A percentile compares a stretch with the other conserved stretches of the same genome.
phyloP scores from a whole-genome alignment of 2,888 invertebrate genomes.

The Agonopterix alstromeriana region DNA sequence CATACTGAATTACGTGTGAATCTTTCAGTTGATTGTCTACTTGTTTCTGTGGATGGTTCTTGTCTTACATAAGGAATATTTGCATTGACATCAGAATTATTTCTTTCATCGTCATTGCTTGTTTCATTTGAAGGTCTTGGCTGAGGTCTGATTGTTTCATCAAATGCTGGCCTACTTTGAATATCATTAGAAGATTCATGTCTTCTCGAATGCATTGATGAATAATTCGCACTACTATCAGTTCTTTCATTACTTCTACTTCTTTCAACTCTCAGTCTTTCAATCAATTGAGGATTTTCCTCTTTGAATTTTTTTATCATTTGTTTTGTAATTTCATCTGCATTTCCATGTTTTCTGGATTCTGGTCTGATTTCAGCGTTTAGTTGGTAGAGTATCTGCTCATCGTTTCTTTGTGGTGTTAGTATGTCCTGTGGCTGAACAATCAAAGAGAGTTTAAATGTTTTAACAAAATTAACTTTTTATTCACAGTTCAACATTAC shows the following conservation, averaged over 20 bases:
- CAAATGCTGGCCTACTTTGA: neutral
- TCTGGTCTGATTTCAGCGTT: slow-evolving; percentile 47
- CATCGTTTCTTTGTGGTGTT: slow-evolving; percentile 32
- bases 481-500: no score
- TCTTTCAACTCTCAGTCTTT: slow-evolving; percentile 28
- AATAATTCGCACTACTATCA: slow-evolving; percentile 20
- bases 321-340: slow-evolving; percentile 22
- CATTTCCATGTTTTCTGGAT: slow-evolving; percentile 30
- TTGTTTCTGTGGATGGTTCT: neutral
- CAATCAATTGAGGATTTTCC: slow-evolving; percentile 37
- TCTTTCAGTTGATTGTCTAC: neutral
- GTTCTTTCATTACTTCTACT: slow-evolving; percentile 18
- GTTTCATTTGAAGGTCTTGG: no score
- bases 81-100: no score
- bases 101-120: no score
- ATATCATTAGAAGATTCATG: neutral
- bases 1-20: no score
- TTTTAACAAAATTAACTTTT: no score
- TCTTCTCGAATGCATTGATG: slow-evolving; percentile 9
- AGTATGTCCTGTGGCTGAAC: slow-evolving; percentile 40
- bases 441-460: neutral
- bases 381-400: slow-evolving; percentile 44
- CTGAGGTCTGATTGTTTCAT: no score
- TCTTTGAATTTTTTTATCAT: slow-evolving; percentile 46
- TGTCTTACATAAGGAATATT: no score